Evolutionary conservation across 2,113 vertebrate genomes (phyloP), one percentile per base, ranked within the genome.

Genomic region (Boulengeromyrus knoepffleri): DNA sequence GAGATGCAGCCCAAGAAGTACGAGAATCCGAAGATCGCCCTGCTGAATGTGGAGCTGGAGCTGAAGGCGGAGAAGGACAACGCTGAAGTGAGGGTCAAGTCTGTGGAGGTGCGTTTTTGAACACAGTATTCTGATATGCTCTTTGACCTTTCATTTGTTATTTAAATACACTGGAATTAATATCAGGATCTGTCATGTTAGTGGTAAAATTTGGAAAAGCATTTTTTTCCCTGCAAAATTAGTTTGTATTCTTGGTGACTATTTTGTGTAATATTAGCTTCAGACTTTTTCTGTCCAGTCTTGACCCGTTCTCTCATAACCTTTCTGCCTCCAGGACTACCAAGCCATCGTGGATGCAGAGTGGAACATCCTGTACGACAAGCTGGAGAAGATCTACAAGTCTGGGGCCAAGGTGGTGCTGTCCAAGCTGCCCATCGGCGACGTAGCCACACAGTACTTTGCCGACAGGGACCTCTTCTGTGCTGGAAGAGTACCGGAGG

Each of bases 1-100:
- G 99, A 99, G 95, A 99, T 99, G 99, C 99, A 99, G 92, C 98
- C 98, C 88, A 99, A 99, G 92, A 96, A 96, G 84, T 99, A 99
- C 1, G 94, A 96, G 9, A 95, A 95, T 3, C 98, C 96, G 85
- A 97, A 93, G 93, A 99, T 99, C 0, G 98, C 99, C 5, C 92
- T 99, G 92, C 96, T 99, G 88, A 99, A 99, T 0, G 95, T 99
- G 45, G 99, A 99, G 94, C 95, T 99, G 52, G 99, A 99, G 93
- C 96, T 99, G 80, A 99, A 99, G 93, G 98, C 99, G 0, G 99
- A 99, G 95, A 99, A 98, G 93, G 98, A 99, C 88, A 99, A 99
- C 0, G 99, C 99, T 0, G 98, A 99, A 93, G 94, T 99, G 92
- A 94, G 99, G 39, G 98, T 99, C 3, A 98, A 97, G 88, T 96